A percentile compares a stretch with the other conserved stretches of the same genome.
Conservation (phyloP, 2,113 vertebrate species). For the Serinus canaria region DNA sequence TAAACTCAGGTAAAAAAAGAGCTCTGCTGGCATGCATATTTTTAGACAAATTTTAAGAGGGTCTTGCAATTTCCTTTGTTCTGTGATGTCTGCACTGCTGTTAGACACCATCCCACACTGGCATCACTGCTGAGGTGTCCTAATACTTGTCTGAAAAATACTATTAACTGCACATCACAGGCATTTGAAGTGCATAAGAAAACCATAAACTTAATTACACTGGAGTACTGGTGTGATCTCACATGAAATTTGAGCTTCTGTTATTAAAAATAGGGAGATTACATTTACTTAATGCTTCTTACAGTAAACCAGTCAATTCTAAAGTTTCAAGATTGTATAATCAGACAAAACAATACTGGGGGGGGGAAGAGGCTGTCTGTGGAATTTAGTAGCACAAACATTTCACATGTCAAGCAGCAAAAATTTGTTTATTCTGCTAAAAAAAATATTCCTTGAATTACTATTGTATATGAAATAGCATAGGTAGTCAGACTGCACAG, state of each 20-base stretch:
- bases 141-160: slow-evolving; percentile 58
- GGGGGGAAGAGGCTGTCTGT: not conserved
- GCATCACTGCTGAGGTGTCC: slow-evolving; percentile 20
- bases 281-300: slow-evolving; percentile 70
- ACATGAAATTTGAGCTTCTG: slow-evolving; percentile 67
- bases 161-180: slow-evolving; percentile 57
- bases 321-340: slow-evolving; percentile 60
- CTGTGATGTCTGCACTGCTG: slow-evolving; percentile 45
- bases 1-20: slow-evolving; percentile 63
- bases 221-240: slow-evolving; percentile 65
- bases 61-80: slow-evolving; percentile 56
- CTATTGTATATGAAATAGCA: not conserved
- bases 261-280: slow-evolving; percentile 73
- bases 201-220: slow-evolving; percentile 72
- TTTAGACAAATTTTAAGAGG: slow-evolving; percentile 61
- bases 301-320: slow-evolving; percentile 61
- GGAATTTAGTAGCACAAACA: slow-evolving; percentile 29
- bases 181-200: slow-evolving; percentile 62
- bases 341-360: slow-evolving; percentile 41
- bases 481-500: not conserved
- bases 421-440: slow-evolving; percentile 40
- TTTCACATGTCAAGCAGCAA: slow-evolving; percentile 11
- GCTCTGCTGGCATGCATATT: slow-evolving; percentile 40
- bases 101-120: slow-evolving; percentile 51
- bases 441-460: slow-evolving; percentile 14